Base-by-base conservation (phyloP, 2,888 invertebrate genomes). In the Drosophila anomalata region DNA sequence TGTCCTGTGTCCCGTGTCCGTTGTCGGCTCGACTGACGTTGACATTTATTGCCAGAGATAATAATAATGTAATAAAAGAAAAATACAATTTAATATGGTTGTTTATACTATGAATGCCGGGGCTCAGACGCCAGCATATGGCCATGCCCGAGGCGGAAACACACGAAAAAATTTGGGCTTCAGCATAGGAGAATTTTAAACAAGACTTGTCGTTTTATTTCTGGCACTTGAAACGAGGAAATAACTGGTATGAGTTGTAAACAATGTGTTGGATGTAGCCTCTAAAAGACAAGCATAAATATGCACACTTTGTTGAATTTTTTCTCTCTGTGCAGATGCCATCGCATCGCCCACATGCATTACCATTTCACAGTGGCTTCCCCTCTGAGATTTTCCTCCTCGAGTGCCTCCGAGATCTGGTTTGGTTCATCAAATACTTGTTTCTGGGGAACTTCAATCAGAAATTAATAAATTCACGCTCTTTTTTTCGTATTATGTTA, bases 41-140 rank as follows among this genome's bases (percentile, higher is more conserved):
- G 89, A 84, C 83, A 84, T 84, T 84, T 89, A 84, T 84, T 84
- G 88, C 88, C 89, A 82, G 86, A 84, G 89, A 89, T 89, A 88
- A 89, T 84, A 89, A 84, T 89, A 84, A 84, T 84, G 89, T 84
- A 89, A 89, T 89, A 89, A 84, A 89, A 89, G 78, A 82, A 87
- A 81, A 78, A 85, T 88, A 88, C 82, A 83, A 88, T 83, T 83
- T 83, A 83, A 83, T 83, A 88, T 83, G 87, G 85, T 85, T 83
- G 89, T 83, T 89, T 87, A 83, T 83, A 81, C 76, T 77, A 86
- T 68, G 72, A 61, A 79, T 85, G 67, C 62, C 46, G 14, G 17
- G 41, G 63, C 68, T 36, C 41, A 17, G 41, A 54, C 31, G 29
- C 44, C 24, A 61, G 54, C 73, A 70, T 70, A 68, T 68, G 68